Evolutionary conservation across 2,797 vertebrate genomes (phyloP).

Genomic region (Stomatorhinus walkeri): DNA sequence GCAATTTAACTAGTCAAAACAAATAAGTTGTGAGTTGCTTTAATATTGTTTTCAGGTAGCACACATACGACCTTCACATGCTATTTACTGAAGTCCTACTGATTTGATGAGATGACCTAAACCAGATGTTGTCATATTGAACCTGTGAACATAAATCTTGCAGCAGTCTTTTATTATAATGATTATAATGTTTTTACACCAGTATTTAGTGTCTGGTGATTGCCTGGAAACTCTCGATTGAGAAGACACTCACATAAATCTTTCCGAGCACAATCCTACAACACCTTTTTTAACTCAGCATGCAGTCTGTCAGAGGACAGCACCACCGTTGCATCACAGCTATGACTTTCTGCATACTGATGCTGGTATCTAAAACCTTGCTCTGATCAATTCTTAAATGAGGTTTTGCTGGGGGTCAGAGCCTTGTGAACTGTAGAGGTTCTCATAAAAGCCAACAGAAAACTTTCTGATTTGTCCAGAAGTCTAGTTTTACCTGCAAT

Average conservation of each 20-base stretch:
- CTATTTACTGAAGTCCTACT: neutral
- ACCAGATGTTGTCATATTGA: neutral
- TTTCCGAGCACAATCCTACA: neutral
- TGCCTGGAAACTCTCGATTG: neutral
- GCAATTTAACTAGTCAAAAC: neutral
- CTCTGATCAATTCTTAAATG: neutral
- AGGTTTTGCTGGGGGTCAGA: neutral
- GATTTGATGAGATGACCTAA: neutral
- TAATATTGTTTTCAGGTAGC: neutral
- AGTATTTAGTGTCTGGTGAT: neutral
- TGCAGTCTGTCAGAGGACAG: neutral
- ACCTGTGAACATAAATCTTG: neutral
- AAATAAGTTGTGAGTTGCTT: neutral
- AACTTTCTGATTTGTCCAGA: conserved; percentile 2
- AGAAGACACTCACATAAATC: neutral
- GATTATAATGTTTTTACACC: neutral
- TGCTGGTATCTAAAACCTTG: neutral
- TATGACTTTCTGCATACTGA: neutral
- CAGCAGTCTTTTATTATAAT: neutral
- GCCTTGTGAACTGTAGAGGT: neutral
- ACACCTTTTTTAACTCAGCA: neutral
- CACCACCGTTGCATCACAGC: neutral
- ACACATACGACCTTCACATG: neutral
- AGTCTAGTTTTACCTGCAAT: neutral
- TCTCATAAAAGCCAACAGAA: neutral